These are phyloP conservation scores for Parnassius orleans DNA, from an alignment of 2,888 invertebrate species.

Conservation along the genomic window DNA sequence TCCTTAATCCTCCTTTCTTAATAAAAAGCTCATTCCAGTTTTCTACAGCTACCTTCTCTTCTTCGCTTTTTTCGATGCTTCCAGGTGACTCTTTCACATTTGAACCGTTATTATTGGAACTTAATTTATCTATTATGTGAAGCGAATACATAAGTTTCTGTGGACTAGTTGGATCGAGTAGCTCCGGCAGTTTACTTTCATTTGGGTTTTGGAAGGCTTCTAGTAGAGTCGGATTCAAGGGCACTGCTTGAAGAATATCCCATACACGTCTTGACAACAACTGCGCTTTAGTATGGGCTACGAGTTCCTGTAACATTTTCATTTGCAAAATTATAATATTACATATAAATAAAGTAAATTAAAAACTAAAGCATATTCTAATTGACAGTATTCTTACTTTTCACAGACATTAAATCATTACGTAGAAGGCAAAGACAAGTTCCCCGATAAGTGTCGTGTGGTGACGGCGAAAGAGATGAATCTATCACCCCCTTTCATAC, in stretches of 20 bases:
- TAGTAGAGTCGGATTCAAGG: constrained; percentile 92
- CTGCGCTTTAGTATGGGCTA: constrained; percentile 93
- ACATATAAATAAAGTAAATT: too few relatives aligned
- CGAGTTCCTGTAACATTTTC: constrained; percentile 75
- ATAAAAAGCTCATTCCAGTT: constrained; percentile 91
- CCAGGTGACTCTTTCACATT: constrained; percentile 53
- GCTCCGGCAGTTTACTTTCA: constrained; percentile 84
- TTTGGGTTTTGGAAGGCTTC: constrained; percentile 90
- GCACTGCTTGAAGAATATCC: constrained; percentile 95
- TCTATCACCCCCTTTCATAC: too few relatives aligned
- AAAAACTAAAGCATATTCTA: too few relatives aligned
- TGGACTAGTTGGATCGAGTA: constrained; percentile 93
- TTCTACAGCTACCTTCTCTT: constrained; percentile 57
- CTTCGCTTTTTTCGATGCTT: constrained; percentile 55
- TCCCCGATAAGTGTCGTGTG: too few relatives aligned
- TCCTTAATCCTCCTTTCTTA: constrained; percentile 91
- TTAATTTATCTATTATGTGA: constrained; percentile 87
- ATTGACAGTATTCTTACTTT: too few relatives aligned
- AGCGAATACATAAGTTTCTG: constrained; percentile 97
- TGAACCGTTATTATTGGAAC: constrained; percentile 55
- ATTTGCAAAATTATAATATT: too few relatives aligned
- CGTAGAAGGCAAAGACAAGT: too few relatives aligned
- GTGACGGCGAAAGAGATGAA: too few relatives aligned
- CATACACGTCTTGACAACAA: constrained; percentile 94
- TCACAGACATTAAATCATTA: too few relatives aligned